phyloP scores from a whole-genome alignment of 2,797 vertebrate genomes.

The Epinephelus awoara region DNA sequence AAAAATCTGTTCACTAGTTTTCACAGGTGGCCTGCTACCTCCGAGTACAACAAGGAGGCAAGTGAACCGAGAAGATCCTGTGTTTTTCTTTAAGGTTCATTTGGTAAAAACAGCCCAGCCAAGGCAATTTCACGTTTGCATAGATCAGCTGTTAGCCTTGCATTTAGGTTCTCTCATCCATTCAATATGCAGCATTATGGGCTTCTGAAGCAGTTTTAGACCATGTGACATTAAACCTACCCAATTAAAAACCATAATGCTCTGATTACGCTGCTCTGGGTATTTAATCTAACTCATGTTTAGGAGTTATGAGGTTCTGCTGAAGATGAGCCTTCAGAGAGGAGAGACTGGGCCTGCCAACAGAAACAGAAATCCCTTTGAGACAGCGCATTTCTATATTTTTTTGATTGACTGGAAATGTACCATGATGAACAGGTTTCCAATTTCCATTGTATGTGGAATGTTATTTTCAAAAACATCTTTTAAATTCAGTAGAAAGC shows the following conservation, averaged over 20 bases:
- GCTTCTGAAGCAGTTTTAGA: slow-evolving; percentile 6
- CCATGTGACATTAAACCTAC: neutral
- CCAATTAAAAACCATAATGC: neutral
- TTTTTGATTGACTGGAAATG: too few relatives aligned
- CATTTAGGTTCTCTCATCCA: slow-evolving; percentile 11
- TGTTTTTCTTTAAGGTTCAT: neutral
- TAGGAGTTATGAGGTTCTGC: neutral
- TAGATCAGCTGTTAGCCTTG: slow-evolving; percentile 13
- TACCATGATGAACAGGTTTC: too few relatives aligned
- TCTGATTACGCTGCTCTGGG: neutral
- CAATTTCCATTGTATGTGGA: too few relatives aligned
- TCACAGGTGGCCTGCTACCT: neutral
- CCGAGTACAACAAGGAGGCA: neutral
- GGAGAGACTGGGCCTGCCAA: too few relatives aligned
- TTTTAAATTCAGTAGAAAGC: too few relatives aligned
- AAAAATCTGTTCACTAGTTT: slow-evolving; percentile 2
- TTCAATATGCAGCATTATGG: slow-evolving; percentile 10
- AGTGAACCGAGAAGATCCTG: neutral
- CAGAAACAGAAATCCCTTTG: too few relatives aligned
- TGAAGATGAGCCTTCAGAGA: neutral
- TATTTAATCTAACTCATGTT: slow-evolving; percentile 7
- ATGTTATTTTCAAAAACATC: too few relatives aligned
- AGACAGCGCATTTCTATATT: too few relatives aligned
- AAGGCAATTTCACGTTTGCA: slow-evolving; percentile 23
- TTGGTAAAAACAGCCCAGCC: neutral